Evolutionary conservation across 2,113 vertebrate species (phyloP), one percentile per base, ranked within the genome.

Genomic region (Nesoenas mayeri): DNA sequence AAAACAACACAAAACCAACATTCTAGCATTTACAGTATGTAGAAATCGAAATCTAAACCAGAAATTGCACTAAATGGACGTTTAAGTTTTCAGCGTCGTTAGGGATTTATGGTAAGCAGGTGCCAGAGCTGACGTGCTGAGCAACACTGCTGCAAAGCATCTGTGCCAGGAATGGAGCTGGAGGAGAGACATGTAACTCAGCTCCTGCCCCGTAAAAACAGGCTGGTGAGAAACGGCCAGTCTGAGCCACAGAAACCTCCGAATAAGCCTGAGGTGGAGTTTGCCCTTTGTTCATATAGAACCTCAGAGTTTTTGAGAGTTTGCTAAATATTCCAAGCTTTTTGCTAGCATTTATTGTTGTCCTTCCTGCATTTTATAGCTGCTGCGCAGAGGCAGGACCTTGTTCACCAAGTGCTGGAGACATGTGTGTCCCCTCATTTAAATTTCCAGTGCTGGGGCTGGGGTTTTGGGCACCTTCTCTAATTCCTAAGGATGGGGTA

Each of bases 21-120:
- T 87, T n/a, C 53, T 50, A 80, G 58, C 79, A 25, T 77, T 81
- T 78, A 67, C 22, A 2, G 73, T 50, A 67, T 2, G 2, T 58
- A 50, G 65, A 80, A 81, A 85, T 56, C 36, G 74, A 67, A 69
- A 73, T 54, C 66, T 58, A 56, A 74, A 73, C 1, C 79, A 92
- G 87, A 70, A 90, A 91, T 81, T 42, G 69, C 92, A 66, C 36
- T 42, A 53, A 88, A 67, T 48, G 79, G 44, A 42, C 21, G 4
- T 71, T 85, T 61, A 91, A 44, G 74, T 93, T 88, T 65, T 88
- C 87, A 69, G 0, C 79, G 32, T 92, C 36, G 1, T 87, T 90
- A 91, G 54, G 83, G 87, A 85, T 94, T 92, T 92, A 92, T 91
- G 77, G 90, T 85, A 25, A 73, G 90, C 92, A 96, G 90, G 87